Percentiles rank a stretch among this genome's conserved stretches.
Conservation (phyloP, 2,888 invertebrate genomes). For the Cephus nigrinus region DNA sequence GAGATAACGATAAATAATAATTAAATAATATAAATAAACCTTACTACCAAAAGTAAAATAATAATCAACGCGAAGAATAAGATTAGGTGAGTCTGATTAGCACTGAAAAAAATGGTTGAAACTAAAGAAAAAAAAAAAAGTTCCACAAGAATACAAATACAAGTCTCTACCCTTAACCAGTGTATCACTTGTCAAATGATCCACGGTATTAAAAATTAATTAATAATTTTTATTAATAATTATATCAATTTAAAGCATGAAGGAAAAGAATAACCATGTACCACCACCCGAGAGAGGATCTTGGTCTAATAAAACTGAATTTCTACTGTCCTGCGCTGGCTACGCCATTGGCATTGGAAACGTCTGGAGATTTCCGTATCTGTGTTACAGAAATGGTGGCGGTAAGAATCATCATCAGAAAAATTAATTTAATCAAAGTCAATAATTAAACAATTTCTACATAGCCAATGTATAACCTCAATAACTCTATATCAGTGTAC, state of each 20-base stretch:
- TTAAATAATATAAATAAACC: not conserved
- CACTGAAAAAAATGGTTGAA: too few relatives aligned
- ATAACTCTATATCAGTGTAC: not conserved
- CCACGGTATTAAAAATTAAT: not conserved
- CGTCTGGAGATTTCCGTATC: constrained; percentile 88
- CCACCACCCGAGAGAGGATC: constrained; percentile 69
- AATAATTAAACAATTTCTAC: not conserved
- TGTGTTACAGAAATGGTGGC: constrained; percentile 88
- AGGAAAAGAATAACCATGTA: constrained; percentile 29
- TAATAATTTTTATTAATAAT: not conserved
- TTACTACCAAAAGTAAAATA: not conserved
- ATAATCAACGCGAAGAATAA: not conserved
- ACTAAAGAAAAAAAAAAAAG: not conserved
- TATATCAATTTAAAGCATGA: not conserved
- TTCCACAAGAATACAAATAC: not conserved
- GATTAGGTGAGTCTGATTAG: not conserved
- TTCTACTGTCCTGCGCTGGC: constrained; percentile 83
- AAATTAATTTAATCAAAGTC: constrained; percentile 7
- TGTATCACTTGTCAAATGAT: not conserved
- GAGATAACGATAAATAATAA: constrained; percentile 1
- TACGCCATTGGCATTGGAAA: constrained; percentile 89
- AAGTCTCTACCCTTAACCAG: not conserved
- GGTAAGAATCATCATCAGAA: constrained; percentile 68
- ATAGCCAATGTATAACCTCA: not conserved
- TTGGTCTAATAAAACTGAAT: constrained; percentile 82